Evolutionary conservation across 2,113 vertebrate species (phyloP).

Genomic region (Oryctolagus cuniculus): mOryCun1.1 NC_091435.1:100761001-100761500

Average conservation of each 20-base stretch:
- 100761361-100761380: slow-evolving; percentile 63
- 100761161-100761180: background rate
- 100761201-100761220: background rate
- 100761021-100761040: background rate
- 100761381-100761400: slow-evolving; percentile 59
- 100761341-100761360: slow-evolving; percentile 66
- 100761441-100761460: background rate
- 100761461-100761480: background rate
- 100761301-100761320: slow-evolving; percentile 67
- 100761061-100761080: background rate
- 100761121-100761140: slow-evolving; percentile 24
- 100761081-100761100: slow-evolving; percentile 40
- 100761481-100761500: background rate
- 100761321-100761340: slow-evolving; percentile 65
- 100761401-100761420: slow-evolving; percentile 19
- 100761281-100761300: background rate
- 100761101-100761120: slow-evolving; percentile 43
- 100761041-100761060: background rate
- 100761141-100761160: background rate
- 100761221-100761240: background rate
- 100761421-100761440: slow-evolving; percentile 10
- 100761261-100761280: slow-evolving; percentile 34
- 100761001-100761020: background rate
- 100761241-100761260: slow-evolving; percentile 46
- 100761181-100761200: slow-evolving; percentile 30